phyloP scores from a whole-genome alignment of 64 coral and sea anemone species.

The Catalaphyllia jardinei region DNA sequence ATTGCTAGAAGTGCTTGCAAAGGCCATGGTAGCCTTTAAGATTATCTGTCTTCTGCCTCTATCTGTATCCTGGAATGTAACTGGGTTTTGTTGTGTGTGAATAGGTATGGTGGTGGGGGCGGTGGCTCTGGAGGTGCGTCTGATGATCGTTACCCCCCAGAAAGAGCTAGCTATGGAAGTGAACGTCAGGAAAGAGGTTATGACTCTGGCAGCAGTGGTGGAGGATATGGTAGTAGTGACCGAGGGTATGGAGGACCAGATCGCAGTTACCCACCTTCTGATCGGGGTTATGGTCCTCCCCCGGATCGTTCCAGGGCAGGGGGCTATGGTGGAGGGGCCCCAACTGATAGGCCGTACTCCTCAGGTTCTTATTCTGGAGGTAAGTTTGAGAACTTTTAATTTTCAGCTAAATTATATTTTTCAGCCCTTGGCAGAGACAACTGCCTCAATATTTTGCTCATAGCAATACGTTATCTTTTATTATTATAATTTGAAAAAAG shows the following conservation, averaged over 20 bases:
- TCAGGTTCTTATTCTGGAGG: constrained; percentile 48
- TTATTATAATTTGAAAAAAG: too few species aligned
- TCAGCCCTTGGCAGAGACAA: too few species aligned
- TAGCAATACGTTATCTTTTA: too few species aligned
- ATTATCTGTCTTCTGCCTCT: too few species aligned
- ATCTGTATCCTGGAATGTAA: too few species aligned
- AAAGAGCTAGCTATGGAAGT: constrained; percentile 37
- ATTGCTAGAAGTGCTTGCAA: too few species aligned
- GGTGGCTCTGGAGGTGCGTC: constrained; percentile 15
- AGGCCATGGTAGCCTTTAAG: too few species aligned
- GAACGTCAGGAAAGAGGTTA: constrained; percentile 63
- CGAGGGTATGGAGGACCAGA: constrained; percentile 46
- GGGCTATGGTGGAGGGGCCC: constrained; percentile 29
- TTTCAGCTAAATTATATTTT: too few species aligned
- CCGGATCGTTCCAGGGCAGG: constrained; percentile 31
- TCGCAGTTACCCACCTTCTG: constrained; percentile 21
- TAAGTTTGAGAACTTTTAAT: constrained; percentile 1
- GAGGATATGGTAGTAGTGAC: constrained; percentile 34
- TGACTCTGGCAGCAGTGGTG: constrained; percentile 27
- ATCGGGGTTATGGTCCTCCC: constrained; percentile 70
- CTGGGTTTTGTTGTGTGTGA: too few species aligned
- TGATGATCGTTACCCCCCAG: constrained; percentile 33
- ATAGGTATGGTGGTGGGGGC: constrained; percentile 35
- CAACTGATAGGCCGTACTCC: constrained; percentile 39
- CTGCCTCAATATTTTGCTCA: too few species aligned